These are phyloP conservation scores for Siphonodentalium dalli DNA, from an alignment of 2,888 invertebrate species.

Conservation along the genomic window DNA sequence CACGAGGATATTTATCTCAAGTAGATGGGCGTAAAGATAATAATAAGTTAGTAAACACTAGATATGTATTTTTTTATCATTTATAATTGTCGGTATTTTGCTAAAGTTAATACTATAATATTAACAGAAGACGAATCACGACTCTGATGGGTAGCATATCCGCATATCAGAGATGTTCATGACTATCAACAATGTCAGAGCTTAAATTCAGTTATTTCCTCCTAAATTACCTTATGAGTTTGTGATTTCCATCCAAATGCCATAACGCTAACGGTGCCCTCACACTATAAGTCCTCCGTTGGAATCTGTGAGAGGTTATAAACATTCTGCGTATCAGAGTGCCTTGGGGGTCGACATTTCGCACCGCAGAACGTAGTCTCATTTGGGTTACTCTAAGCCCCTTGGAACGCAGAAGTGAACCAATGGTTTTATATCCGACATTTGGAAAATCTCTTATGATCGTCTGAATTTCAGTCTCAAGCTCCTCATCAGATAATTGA, in stretches of 20 bases:
- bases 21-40: too few relatives aligned
- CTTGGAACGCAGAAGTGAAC: background rate
- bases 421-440: conserved; percentile 12
- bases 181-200: too few relatives aligned
- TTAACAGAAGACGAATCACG: too few relatives aligned
- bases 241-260: conserved; percentile 24
- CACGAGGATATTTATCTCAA: too few relatives aligned
- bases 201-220: too few relatives aligned
- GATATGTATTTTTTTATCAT: too few relatives aligned
- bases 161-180: too few relatives aligned
- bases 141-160: too few relatives aligned
- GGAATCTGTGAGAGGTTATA: conserved; percentile 2
- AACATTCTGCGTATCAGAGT: conserved; percentile 15
- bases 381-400: conserved; percentile 9
- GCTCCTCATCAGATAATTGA: conserved; percentile 5
- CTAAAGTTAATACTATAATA: too few relatives aligned
- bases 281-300: conserved; percentile 15
- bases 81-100: too few relatives aligned
- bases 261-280: conserved; percentile 8
- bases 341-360: conserved; percentile 9
- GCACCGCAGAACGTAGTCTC: conserved; percentile 8
- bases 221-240: conserved; percentile 21
- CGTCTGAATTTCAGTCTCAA: conserved; percentile 9
- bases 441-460: conserved; percentile 5
- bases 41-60: too few relatives aligned